A percentile compares a stretch with the other conserved stretches of the same genome.
phyloP scores from a whole-genome alignment of 92 coral and sea anemone species.

The Muricea muricata region DNA sequence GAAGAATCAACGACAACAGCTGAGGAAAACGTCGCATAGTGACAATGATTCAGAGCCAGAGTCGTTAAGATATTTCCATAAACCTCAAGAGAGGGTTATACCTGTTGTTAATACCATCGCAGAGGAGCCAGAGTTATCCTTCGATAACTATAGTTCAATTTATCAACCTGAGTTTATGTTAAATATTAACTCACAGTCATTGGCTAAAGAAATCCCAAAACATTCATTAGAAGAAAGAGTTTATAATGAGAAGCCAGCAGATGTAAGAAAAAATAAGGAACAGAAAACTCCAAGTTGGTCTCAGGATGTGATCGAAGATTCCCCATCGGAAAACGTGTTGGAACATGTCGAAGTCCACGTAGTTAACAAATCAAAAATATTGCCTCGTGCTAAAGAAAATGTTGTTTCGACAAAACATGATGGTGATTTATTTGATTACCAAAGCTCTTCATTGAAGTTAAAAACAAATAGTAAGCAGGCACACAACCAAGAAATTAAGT shows the following conservation, averaged over 20 bases:
- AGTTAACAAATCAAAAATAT: background rate
- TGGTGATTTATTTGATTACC: background rate
- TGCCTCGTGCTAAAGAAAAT: background rate
- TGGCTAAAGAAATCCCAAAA: conserved; percentile 1
- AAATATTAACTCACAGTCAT: background rate
- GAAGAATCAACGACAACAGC: background rate
- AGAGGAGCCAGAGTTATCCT: conserved; percentile 31
- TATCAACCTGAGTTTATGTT: conserved; percentile 41
- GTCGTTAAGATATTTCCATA: background rate
- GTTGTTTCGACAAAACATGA: background rate
- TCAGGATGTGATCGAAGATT: background rate
- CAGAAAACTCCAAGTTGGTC: background rate
- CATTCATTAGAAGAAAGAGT: background rate
- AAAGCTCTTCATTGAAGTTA: background rate
- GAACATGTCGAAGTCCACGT: background rate
- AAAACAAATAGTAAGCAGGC: background rate
- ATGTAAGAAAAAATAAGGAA: background rate
- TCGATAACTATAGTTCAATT: conserved; percentile 41
- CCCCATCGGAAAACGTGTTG: background rate
- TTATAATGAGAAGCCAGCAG: background rate
- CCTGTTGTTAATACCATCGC: background rate
- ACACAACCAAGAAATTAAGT: background rate
- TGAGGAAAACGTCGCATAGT: conserved; percentile 20
- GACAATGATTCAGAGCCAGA: conserved; percentile 47
- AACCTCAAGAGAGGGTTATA: background rate